Percentiles rank a stretch among this genome's conserved stretches.
Conservation (phyloP, 2,113 vertebrate species). For the Gymnocephalus cernua region DNA sequence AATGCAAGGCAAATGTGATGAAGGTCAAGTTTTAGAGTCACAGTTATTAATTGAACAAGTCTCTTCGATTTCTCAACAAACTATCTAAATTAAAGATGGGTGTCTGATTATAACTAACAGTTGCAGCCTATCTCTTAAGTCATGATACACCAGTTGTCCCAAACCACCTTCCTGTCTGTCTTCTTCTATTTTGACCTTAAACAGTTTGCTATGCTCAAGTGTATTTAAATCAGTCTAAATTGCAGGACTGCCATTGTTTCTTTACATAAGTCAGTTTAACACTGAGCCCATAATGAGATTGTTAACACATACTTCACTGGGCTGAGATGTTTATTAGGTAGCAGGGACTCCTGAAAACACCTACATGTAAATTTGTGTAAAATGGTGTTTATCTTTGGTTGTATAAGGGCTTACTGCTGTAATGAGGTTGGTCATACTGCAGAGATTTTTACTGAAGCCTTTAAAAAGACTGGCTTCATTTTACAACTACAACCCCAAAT, state of each 20-base stretch:
- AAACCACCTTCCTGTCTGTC: neutral
- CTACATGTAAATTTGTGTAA: neutral
- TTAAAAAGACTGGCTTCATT: neutral
- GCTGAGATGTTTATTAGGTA: conserved; percentile 60
- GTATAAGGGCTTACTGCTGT: neutral
- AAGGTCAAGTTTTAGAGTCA: neutral
- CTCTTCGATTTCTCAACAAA: neutral
- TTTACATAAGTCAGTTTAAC: conserved; percentile 45
- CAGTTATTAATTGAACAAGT: neutral
- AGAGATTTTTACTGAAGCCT: neutral
- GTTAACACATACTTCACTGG: conserved; percentile 52
- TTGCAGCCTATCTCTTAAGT: neutral
- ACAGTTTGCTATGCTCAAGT: neutral
- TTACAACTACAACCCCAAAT: neutral
- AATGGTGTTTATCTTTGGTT: neutral
- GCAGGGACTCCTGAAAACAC: neutral
- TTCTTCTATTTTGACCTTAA: conserved; percentile 23
- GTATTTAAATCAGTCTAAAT: conserved; percentile 57
- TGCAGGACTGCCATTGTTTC: conserved; percentile 35
- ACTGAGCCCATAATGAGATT: conserved; percentile 52
- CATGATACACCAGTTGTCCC: conserved; percentile 2
- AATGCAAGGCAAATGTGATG: neutral
- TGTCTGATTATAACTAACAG: neutral
- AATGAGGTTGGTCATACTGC: neutral
- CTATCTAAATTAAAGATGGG: neutral